phyloP scores from a whole-genome alignment of 1,140 invertebrate species.

The Drosophila neocordata region DNA sequence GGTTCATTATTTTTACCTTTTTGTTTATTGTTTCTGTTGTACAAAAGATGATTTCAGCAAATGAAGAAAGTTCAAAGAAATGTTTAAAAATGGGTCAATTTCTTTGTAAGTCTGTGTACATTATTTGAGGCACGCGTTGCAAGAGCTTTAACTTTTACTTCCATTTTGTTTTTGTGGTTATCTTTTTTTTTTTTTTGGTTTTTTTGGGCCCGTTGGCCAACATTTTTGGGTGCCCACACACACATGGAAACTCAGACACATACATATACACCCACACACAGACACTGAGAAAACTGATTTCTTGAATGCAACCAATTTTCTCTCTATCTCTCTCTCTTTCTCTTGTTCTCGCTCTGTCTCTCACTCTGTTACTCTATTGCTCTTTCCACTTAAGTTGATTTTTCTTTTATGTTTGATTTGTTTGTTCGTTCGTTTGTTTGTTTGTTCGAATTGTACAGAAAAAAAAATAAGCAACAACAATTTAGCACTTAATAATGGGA shows the following conservation, averaged over 20 bases:
- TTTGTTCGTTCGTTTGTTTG: constrained; percentile 41
- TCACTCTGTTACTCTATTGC: constrained; percentile 38
- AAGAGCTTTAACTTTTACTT: not conserved
- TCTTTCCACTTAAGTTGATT: constrained; percentile 42
- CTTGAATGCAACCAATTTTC: constrained; percentile 56
- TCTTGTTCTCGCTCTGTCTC: constrained; percentile 36
- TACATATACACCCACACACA: constrained; percentile 40
- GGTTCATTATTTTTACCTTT: constrained; percentile 32
- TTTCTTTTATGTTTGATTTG: constrained; percentile 38
- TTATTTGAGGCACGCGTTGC: constrained; percentile 14
- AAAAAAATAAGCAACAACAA: constrained; percentile 44
- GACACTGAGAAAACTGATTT: constrained; percentile 43
- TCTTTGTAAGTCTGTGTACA: constrained; percentile 49
- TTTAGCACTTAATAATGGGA: constrained; percentile 66
- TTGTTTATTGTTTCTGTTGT: constrained; percentile 54
- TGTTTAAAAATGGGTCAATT: constrained; percentile 37
- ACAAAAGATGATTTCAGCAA: constrained; percentile 70
- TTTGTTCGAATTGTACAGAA: constrained; percentile 62
- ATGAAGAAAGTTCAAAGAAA: constrained; percentile 11
- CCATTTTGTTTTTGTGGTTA: not conserved
- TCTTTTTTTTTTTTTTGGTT: not conserved
- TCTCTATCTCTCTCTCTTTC: constrained; percentile 32
- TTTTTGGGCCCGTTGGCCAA: constrained; percentile 12
- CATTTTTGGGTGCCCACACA: constrained; percentile 26
- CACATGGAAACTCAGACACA: constrained; percentile 18